phyloP scores from a whole-genome alignment of 2,888 invertebrate species.

The Apoderus coryli region DNA sequence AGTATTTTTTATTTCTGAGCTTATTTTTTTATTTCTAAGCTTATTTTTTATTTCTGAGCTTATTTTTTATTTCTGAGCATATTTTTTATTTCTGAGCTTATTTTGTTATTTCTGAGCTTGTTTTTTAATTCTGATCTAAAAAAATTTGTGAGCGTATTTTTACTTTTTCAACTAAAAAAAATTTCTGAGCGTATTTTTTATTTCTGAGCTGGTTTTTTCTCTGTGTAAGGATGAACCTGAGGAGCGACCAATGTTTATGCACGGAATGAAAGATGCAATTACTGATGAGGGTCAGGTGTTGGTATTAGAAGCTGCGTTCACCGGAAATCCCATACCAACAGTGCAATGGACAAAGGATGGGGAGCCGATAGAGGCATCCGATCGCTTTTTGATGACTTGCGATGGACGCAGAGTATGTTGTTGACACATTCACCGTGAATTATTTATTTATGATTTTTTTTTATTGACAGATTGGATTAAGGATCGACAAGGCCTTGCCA shows the following conservation, averaged over 20 bases:
- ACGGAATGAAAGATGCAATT: conserved; percentile 56
- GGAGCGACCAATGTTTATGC: conserved; percentile 61
- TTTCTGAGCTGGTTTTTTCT: too few relatives aligned
- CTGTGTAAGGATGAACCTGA: conserved; percentile 53
- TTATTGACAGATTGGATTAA: conserved; percentile 46
- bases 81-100: too few relatives aligned
- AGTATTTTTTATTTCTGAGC: too few relatives aligned
- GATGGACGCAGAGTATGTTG: conserved; percentile 60
- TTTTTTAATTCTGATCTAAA: too few relatives aligned
- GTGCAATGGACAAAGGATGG: conserved; percentile 71
- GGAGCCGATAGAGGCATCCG: conserved; percentile 45
- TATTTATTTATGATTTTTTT: conserved; percentile 7
- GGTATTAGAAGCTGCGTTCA: conserved; percentile 32
- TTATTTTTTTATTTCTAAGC: too few relatives aligned
- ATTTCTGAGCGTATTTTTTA: too few relatives aligned
- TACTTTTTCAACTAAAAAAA: too few relatives aligned
- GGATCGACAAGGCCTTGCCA: conserved; percentile 52
- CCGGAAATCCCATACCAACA: conserved; percentile 71
- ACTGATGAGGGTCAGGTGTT: conserved; percentile 75
- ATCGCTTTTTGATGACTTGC: conserved; percentile 58
- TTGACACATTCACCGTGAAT: too few relatives aligned
- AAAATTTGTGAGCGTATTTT: too few relatives aligned
- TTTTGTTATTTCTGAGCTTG: too few relatives aligned
- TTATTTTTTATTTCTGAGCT: too few relatives aligned
- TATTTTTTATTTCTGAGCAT: too few relatives aligned